phyloP scores from a whole-genome alignment of 2,113 vertebrate genomes.

The Pagrus major region DNA sequence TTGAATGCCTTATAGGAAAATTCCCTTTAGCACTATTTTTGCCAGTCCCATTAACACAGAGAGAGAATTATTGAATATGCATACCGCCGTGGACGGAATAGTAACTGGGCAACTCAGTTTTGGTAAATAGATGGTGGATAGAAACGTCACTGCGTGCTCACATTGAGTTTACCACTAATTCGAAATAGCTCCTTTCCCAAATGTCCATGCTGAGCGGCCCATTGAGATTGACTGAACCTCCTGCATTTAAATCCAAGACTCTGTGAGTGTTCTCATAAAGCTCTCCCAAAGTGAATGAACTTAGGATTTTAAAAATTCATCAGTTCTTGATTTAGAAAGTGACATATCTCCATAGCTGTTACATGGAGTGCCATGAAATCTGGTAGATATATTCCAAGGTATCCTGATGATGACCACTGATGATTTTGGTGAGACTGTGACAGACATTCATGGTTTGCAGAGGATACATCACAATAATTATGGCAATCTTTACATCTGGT shows the following conservation, averaged over 20 bases:
- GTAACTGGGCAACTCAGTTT: not conserved
- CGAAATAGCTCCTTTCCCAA: not conserved
- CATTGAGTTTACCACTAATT: not conserved
- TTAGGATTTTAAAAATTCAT: no score
- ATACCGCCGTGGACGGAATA: not conserved
- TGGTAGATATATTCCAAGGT: not conserved
- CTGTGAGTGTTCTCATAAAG: not conserved
- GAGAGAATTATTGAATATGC: not conserved
- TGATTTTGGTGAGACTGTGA: not conserved
- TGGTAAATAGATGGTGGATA: not conserved
- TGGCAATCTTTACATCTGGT: not conserved
- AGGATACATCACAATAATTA: not conserved
- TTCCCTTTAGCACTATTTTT: no score
- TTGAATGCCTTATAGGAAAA: not conserved
- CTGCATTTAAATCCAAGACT: not conserved
- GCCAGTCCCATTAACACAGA: not conserved
- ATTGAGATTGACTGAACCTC: not conserved
- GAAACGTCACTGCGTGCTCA: not conserved
- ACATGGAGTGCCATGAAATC: not conserved
- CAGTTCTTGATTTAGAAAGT: not conserved
- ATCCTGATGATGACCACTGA: not conserved
- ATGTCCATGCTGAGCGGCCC: not conserved
- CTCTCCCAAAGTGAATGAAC: not conserved
- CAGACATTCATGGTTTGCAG: not conserved
- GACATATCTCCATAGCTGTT: not conserved